Evolutionary conservation across 2,113 vertebrate genomes (phyloP), one percentile per base, ranked within the genome.

Genomic region (Cyrtonyx montezumae): DNA sequence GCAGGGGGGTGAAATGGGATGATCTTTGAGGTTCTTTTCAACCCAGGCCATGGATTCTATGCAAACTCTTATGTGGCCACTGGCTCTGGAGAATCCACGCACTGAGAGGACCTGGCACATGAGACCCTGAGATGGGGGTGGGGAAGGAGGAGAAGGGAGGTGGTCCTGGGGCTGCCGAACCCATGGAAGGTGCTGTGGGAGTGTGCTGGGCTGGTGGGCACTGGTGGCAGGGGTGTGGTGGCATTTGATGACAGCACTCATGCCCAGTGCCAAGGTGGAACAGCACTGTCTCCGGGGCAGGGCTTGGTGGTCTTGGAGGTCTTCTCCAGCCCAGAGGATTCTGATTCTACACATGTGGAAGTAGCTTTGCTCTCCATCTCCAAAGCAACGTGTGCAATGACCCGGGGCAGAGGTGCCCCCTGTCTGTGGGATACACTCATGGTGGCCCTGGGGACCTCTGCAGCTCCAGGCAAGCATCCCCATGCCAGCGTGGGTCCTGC

Each of bases 331-430:
- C 61, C 23, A 28, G 61, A 63, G 37, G 36, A 18, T 28, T 40
- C 25, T 62, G 61, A 17, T 62, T 8, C 23, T 62, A 37, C n/a
- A 40, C 21, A 40, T 7, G 61, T 4, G 13, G 61, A 26, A 36
- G 61, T 25, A 62, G 36, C 61, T 63, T 28, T 40, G 37, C 17
- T 63, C 36, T 40, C 61, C 25, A 63, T 36, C 61, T 19, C 61
- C 61, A 63, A 63, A 63, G 37, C 37, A 63, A 63, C 25, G 11
- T 63, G 11, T 28, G 30, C 61, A 59, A n/a, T 3, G 56, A 42
- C 6, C 23, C 4, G 23, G 37, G 0, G 2, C 4, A n/a, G n/a
- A n/a, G n/a, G n/a, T n/a, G n/a, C n/a, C 25, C 37, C 3, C 32
- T 45, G 51, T 32, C 46, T 2, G 0, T 0, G 12, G 74, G 51